Conservation (phyloP, 2,888 invertebrate species). For the Hofmannophila pseudospretella region DNA sequence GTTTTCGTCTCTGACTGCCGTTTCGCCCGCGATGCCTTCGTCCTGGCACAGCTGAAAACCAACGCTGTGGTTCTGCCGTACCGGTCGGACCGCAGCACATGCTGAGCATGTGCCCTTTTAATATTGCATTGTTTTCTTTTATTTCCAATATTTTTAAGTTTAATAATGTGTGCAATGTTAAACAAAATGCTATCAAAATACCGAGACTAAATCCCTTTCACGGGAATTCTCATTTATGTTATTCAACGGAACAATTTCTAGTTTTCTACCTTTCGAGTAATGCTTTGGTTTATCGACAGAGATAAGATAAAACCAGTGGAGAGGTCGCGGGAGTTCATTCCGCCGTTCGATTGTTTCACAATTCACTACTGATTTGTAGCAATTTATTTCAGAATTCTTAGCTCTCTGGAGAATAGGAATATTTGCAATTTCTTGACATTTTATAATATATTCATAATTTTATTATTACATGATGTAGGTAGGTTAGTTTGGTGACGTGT, state of each 20-base stretch:
- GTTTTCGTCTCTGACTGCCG: too few relatives aligned
- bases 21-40: too few relatives aligned
- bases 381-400: neutral
- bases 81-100: too few relatives aligned
- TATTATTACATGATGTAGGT: neutral
- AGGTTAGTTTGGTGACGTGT: neutral
- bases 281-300: conserved; percentile 3
- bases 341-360: conserved; percentile 9
- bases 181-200: too few relatives aligned
- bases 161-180: too few relatives aligned
- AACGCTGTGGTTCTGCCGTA: too few relatives aligned
- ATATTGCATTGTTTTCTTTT: too few relatives aligned
- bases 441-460: neutral
- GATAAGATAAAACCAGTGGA: conserved; percentile 13
- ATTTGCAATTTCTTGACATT: neutral
- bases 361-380: conserved; percentile 3
- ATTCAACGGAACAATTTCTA: neutral
- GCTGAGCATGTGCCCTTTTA: too few relatives aligned
- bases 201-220: too few relatives aligned
- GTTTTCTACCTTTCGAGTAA: neutral
- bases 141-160: too few relatives aligned
- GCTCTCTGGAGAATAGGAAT: neutral
- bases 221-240: neutral
- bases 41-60: too few relatives aligned
- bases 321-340: conserved; percentile 5